phyloP scores from a whole-genome alignment of 2,113 vertebrate species.

The Mus pahari region DNA sequence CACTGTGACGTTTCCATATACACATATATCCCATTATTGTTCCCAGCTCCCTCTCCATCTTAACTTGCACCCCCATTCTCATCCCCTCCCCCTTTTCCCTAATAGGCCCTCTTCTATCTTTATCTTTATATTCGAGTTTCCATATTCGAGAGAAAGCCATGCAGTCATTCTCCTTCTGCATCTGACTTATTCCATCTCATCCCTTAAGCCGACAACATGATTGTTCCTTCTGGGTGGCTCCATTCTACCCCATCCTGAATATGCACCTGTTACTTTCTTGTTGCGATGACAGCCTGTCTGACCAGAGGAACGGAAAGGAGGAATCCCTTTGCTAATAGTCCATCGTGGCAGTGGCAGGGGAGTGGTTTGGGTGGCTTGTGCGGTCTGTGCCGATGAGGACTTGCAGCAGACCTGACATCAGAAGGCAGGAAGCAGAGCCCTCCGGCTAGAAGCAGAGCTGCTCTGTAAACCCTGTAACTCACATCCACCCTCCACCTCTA shows the following conservation, averaged over 20 bases:
- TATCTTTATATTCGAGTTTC: too few relatives aligned
- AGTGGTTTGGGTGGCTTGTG: neutral
- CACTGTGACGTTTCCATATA: neutral
- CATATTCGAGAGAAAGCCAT: neutral
- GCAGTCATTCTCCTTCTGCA: neutral
- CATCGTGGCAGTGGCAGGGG: neutral
- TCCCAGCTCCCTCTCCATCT: neutral
- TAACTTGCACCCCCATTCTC: neutral
- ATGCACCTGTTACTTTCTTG: neutral
- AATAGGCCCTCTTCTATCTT: neutral
- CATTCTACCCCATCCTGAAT: too few relatives aligned
- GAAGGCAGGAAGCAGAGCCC: neutral
- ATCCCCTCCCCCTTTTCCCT: neutral
- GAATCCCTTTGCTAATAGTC: too few relatives aligned
- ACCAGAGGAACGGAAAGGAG: neutral
- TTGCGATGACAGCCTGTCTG: neutral
- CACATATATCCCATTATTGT: neutral
- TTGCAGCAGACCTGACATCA: neutral
- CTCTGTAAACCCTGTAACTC: neutral
- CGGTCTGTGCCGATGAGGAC: neutral
- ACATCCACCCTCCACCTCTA: too few relatives aligned
- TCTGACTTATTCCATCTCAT: neutral
- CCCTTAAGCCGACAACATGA: neutral
- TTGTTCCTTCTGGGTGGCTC: neutral
- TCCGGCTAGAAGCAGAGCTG: neutral